phyloP scores from a whole-genome alignment of 2,797 vertebrate species.

The Acanthiza pusilla region DNA sequence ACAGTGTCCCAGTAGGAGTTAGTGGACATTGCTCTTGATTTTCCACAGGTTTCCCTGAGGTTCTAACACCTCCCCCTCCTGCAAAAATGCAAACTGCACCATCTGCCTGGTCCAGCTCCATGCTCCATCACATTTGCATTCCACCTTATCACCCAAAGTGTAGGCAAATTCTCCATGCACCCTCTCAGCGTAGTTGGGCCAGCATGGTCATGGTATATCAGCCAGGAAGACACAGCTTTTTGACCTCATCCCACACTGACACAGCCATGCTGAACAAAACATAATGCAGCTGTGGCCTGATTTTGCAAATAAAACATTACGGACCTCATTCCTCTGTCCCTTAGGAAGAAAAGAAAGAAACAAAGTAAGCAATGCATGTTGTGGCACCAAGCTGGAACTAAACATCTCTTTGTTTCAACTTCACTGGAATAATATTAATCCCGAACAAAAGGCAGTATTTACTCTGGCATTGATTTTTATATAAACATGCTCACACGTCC shows the following conservation, averaged over 20 bases:
- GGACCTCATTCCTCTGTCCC: not conserved
- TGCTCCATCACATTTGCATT: not conserved
- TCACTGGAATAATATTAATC: conserved; percentile 24
- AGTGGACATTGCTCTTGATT: not conserved
- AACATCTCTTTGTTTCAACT: conserved; percentile 43
- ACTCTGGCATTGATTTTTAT: conserved; percentile 39
- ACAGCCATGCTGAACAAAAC: not conserved
- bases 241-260: not conserved
- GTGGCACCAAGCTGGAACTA: conserved; percentile 10
- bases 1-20: not conserved
- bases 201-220: not conserved
- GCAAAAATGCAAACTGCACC: accelerated
- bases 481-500: not conserved
- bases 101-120: not conserved
- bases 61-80: not conserved
- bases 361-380: not conserved
- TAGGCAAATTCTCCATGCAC: not conserved
- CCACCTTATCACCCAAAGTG: not conserved
- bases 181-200: not conserved
- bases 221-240: not conserved
- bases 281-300: not conserved
- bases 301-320: not conserved
- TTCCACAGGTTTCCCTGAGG: not conserved
- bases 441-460: conserved; percentile 36
- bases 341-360: not conserved